Conservation (phyloP, 2,113 vertebrate species). For the Lethenteron camtschaticum region DNA sequence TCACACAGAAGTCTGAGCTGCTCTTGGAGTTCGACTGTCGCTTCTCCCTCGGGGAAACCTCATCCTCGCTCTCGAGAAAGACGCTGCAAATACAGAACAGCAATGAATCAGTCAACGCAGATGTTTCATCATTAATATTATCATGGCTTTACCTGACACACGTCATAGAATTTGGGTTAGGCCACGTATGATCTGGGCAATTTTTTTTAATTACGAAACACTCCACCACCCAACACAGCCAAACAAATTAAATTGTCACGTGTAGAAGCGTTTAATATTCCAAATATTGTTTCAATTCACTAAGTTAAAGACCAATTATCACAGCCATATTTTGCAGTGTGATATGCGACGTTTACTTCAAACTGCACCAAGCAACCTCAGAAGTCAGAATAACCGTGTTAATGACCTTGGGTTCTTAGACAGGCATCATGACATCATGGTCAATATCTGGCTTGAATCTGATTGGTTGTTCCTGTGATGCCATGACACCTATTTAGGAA, state of each 20-base stretch:
- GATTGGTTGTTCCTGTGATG: too few relatives aligned
- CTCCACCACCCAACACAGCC: background rate
- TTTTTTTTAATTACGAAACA: background rate
- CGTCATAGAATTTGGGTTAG: background rate
- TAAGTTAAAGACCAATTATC: too few relatives aligned
- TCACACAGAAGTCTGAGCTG: constrained; percentile 80
- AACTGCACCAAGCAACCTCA: too few relatives aligned
- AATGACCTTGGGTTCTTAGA: too few relatives aligned
- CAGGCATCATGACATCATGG: too few relatives aligned
- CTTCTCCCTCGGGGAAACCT: constrained; percentile 71
- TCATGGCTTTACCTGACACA: background rate
- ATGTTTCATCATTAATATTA: background rate
- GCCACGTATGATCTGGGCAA: background rate
- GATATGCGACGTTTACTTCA: too few relatives aligned
- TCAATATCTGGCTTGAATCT: too few relatives aligned
- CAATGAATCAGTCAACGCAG: background rate
- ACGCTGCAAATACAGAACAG: constrained; percentile 33
- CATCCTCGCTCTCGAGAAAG: constrained; percentile 83
- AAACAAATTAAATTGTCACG: background rate
- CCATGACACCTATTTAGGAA: too few relatives aligned
- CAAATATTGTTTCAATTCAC: background rate
- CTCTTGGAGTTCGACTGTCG: constrained; percentile 70
- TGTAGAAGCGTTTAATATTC: background rate
- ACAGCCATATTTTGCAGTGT: too few relatives aligned
- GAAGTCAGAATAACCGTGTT: too few relatives aligned